Base-by-base conservation (phyloP, 2,888 invertebrate genomes). In the Coecobrya sp. region DNA sequence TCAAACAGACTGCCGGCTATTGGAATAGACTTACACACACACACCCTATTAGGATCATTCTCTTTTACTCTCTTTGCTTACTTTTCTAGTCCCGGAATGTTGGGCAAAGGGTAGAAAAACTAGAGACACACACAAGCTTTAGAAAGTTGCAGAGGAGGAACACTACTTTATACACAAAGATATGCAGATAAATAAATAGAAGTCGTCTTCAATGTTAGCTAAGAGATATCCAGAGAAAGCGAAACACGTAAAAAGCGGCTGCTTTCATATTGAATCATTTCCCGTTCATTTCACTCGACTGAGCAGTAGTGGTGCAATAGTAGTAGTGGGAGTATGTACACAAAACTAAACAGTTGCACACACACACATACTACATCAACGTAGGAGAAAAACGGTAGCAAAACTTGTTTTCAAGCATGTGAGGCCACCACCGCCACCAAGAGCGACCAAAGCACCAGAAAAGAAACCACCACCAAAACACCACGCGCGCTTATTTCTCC, bases 201-300 rank as follows among this genome's bases (percentile, higher is more conserved):
- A 52, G 76, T 16, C n/a, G 19, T 22, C 82, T 59, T 62, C 42
- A 16, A 65, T 45, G 65, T 49, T 27, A 76, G 49, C 16, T n/a
- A 4, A 62, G 16, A 70, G 5, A 25, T 45, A 73, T 10, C 45
- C 81, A 36, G 19, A 81, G 22, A 68, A 30, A 65, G 82, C 89
- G n/a, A 2, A 91, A 42, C 86, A 87, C 82, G 86, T 81, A 87
- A 68, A 82, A 81, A 27, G 87, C 79, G 81, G 86, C 89, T 85
- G 82, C 70, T 86, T 92, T 88, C 92, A 70, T 89, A 92, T 92
- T 89, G 92, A 92, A 92, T 92, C 86, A 89, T 92, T 92, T 92
- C 92, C 92, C 89, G 89, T 92, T 92, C 89, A 92, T 86, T 92
- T 89, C 92, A 92, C 92, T 89, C 62, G 68, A 89, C 79, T 89